Evolutionary conservation across 35 echinoderm and acorn worm genomes (phyloP), one percentile per base, ranked within the genome.

Genomic region (Lytechinus variegatus): DNA sequence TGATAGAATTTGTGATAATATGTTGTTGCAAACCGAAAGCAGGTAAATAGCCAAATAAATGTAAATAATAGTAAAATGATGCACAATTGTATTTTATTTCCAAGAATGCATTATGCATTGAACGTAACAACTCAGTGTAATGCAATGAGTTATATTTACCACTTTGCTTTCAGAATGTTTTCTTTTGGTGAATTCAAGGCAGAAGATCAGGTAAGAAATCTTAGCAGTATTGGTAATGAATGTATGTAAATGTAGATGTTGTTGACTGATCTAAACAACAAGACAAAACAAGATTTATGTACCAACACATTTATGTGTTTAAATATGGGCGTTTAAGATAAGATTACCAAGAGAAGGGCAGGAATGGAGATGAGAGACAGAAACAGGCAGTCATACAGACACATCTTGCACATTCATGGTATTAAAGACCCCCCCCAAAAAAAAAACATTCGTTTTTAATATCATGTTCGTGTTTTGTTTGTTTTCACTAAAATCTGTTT

Each of bases 131-230:
- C 61, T 21, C 19, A 21, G 16, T 6, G 6, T 71, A 21, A 16
- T 71, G 2, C 24, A 21, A 71, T 24, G 21, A 71, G 56, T 71
- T 71, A 5, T 24, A 21, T 71, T 71, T 58, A 58, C 9, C 5
- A 21, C 33, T 5, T 71, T 71, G 52, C 60, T 93, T 27, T 13
- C 86, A 99, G 98, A 86, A 99, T 99, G 98, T 99, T 99, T 97
- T 99, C 98, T 51, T 99, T 99, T 89, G 98, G 98, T 92, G 98
- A 99, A 94, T 99, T 99, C 91, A 99, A 99, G 89, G 96, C 98
- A 44, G 98, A 99, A 79, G 98, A 99, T 89, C 98, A 99, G 97
- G 97, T 97, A 79, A 93, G 87, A 89, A 21, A 4, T 10, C 24
- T 21, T 71, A 71, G 24, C 61, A 71, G 33, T 58, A 13, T 58